phyloP scores from a whole-genome alignment of 2,888 invertebrate genomes.

The Dicroscelio sp. region DNA sequence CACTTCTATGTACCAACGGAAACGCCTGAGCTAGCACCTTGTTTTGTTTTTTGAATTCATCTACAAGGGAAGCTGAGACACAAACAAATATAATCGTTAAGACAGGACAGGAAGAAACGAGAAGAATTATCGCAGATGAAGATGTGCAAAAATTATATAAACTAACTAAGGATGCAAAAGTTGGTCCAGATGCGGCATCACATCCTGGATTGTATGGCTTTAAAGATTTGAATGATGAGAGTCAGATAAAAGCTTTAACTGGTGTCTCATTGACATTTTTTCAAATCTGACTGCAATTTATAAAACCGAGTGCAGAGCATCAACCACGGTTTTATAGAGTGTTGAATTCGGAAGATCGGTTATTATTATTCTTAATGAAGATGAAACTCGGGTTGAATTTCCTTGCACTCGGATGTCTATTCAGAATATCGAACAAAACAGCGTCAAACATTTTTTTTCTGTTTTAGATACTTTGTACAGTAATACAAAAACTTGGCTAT shows the following conservation, averaged over 20 bases:
- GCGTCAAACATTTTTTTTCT: conserved; percentile 37
- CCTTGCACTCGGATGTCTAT: conserved; percentile 60
- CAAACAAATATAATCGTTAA: not conserved
- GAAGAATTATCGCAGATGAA: not conserved
- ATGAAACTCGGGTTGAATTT: conserved; percentile 73
- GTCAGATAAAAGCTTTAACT: conserved; percentile 13
- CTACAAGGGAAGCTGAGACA: not conserved
- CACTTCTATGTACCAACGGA: too few species aligned
- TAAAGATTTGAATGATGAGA: conserved; percentile 7
- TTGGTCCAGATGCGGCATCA: not conserved
- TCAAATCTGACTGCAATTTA: conserved; percentile 39
- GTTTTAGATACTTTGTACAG: conserved; percentile 12
- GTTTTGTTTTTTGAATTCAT: not conserved
- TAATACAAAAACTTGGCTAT: conserved; percentile 74
- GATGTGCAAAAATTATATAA: too few species aligned
- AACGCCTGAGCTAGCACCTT: not conserved
- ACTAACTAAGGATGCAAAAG: not conserved
- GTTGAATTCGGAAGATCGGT: conserved; percentile 47
- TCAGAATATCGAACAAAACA: conserved; percentile 62
- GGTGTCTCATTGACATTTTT: conserved; percentile 54
- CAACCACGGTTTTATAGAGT: conserved; percentile 53
- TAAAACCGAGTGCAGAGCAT: conserved; percentile 6
- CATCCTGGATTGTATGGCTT: not conserved
- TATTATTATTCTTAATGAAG: conserved; percentile 72
- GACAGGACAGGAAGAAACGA: not conserved